Percentiles rank a stretch among this genome's conserved stretches.
Evolutionary conservation across 2,797 vertebrate species (phyloP).

Genomic region (Lepilemur ruficaudatus): DNA sequence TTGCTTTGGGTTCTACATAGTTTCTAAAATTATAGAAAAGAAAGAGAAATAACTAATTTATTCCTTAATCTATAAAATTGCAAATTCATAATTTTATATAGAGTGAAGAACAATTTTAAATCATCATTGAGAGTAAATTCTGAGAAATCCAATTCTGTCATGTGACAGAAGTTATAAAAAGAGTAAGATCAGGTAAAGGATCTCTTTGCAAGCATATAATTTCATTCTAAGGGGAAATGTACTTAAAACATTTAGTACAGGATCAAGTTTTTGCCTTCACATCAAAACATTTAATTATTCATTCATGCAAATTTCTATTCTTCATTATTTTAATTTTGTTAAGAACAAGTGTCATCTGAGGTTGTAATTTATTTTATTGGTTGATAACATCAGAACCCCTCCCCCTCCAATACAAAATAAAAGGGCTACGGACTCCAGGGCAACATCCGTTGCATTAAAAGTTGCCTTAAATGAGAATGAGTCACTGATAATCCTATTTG

Average conservation of each 20-base stretch:
- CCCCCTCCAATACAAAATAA: constrained; percentile 3
- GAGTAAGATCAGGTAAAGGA: not conserved
- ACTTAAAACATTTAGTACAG: not conserved
- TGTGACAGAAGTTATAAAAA: not conserved
- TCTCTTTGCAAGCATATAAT: constrained; percentile 3
- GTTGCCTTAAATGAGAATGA: constrained; percentile 41
- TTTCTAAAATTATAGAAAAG: constrained; percentile 23
- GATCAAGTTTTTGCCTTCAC: not conserved
- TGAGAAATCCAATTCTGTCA: not conserved
- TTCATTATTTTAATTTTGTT: constrained; percentile 54
- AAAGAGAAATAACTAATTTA: not conserved
- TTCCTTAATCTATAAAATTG: not conserved
- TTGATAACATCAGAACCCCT: not conserved
- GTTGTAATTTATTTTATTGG: constrained; percentile 24
- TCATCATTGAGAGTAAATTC: not conserved
- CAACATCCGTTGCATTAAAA: not conserved
- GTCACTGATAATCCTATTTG: constrained; percentile 20
- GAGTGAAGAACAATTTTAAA: not conserved
- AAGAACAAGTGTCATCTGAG: constrained; percentile 9
- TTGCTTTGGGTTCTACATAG: not conserved
- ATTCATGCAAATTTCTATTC: not conserved
- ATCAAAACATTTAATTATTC: constrained; percentile 19
- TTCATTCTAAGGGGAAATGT: constrained; percentile 20
- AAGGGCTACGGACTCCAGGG: not conserved
- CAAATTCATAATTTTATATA: not conserved